These are phyloP conservation scores for Thelaira solivaga DNA, from an alignment of 2,888 invertebrate species.

Conservation along the genomic window DNA sequence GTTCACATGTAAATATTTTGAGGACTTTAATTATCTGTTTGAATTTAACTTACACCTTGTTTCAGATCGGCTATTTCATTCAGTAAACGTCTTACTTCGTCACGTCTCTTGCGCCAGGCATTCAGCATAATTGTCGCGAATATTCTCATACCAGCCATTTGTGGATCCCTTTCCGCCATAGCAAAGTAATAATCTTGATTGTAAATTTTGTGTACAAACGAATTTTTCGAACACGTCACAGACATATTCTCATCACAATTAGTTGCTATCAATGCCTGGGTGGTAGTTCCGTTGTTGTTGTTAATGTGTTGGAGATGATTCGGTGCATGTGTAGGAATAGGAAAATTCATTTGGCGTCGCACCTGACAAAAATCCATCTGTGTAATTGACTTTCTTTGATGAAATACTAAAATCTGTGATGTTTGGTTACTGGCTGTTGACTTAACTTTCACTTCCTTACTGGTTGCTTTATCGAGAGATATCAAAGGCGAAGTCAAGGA, in stretches of 20 bases:
- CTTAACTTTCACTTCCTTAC: background rate
- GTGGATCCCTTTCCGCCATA: slow-evolving; percentile 64
- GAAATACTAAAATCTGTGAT: slow-evolving; percentile 67
- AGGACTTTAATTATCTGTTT: background rate
- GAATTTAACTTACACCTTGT: slow-evolving; percentile 67
- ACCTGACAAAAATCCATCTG: slow-evolving; percentile 73
- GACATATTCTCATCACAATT: background rate
- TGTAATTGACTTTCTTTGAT: slow-evolving; percentile 70
- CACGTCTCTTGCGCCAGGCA: slow-evolving; percentile 74
- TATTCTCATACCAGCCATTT: slow-evolving; percentile 72
- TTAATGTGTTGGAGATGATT: background rate
- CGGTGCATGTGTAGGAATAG: background rate
- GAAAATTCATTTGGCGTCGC: slow-evolving; percentile 66
- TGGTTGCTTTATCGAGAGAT: background rate
- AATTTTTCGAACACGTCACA: slow-evolving; percentile 25
- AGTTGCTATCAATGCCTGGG: slow-evolving; percentile 15
- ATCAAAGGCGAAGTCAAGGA: slow-evolving; percentile 45
- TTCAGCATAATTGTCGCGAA: slow-evolving; percentile 74
- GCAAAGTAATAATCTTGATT: slow-evolving; percentile 57
- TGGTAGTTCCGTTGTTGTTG: background rate
- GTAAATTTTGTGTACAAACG: slow-evolving; percentile 59
- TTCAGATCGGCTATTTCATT: slow-evolving; percentile 71
- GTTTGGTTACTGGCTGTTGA: background rate
- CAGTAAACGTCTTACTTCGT: slow-evolving; percentile 71
- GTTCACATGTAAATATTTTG: background rate